A percentile compares a stretch with the other conserved stretches of the same genome.
phyloP scores from a whole-genome alignment of 2,888 invertebrate species.

The Gymnoscelis rufifasciata region DNA sequence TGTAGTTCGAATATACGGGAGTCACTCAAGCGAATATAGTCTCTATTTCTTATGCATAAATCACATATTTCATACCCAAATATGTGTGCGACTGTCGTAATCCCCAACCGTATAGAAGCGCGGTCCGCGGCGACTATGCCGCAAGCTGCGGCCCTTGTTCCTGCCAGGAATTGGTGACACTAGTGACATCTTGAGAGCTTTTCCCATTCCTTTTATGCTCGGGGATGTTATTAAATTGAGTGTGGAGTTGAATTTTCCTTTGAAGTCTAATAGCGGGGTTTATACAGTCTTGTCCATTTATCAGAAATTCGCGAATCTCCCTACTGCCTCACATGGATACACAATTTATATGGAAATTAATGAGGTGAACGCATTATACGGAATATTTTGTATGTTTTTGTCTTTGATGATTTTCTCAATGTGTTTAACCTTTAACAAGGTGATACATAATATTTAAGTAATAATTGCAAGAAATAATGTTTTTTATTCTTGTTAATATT shows the following conservation, averaged over 20 bases:
- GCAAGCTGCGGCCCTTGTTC: slow-evolving; percentile 40
- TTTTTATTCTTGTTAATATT: too few relatives aligned
- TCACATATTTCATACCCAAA: slow-evolving; percentile 28
- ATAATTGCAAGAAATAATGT: too few relatives aligned
- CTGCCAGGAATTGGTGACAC: slow-evolving; percentile 49
- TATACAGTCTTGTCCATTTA: neutral
- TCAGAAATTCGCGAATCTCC: neutral
- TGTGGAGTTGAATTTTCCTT: slow-evolving; percentile 9
- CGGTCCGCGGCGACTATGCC: slow-evolving; percentile 26
- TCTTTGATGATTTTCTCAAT: too few relatives aligned
- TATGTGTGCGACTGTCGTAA: slow-evolving; percentile 37
- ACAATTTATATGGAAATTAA: neutral
- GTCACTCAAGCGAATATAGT: slow-evolving; percentile 27
- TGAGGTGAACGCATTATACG: too few relatives aligned
- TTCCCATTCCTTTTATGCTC: slow-evolving; percentile 34
- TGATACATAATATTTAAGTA: too few relatives aligned
- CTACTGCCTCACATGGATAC: neutral
- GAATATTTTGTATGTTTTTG: too few relatives aligned
- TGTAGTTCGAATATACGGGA: slow-evolving; percentile 15
- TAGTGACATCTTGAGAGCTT: slow-evolving; percentile 8
- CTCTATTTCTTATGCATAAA: slow-evolving; percentile 32
- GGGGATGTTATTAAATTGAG: slow-evolving; percentile 33
- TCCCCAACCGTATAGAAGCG: slow-evolving; percentile 48
- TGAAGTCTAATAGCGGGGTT: slow-evolving; percentile 4
- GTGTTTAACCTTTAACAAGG: too few relatives aligned